Evolutionary conservation across 1,140 invertebrate genomes (phyloP).

Genomic region (Sminthurinus signatus): DNA sequence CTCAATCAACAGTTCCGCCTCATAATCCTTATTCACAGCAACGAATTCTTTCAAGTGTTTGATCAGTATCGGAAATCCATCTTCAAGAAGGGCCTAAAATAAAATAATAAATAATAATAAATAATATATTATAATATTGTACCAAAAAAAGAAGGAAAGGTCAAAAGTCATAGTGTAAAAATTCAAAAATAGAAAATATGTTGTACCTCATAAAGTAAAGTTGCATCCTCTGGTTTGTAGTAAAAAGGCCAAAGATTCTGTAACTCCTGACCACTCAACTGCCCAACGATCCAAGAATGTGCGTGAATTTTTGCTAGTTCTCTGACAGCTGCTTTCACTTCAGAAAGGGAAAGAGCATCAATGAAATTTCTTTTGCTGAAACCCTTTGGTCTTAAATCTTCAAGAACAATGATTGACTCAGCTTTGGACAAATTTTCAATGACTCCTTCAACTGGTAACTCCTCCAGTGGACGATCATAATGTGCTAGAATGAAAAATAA

Average conservation of each 20-base stretch:
- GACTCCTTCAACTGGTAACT: neutral
- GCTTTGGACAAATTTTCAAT: slow-evolving; percentile 1
- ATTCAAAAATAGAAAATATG: neutral
- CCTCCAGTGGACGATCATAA: neutral
- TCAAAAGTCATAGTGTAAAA: too few relatives aligned
- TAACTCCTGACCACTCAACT: neutral
- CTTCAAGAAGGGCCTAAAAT: neutral
- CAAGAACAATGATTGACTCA: slow-evolving; percentile 49
- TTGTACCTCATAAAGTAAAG: slow-evolving; percentile 6
- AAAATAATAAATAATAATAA: too few relatives aligned
- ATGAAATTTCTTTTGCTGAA: slow-evolving; percentile 57
- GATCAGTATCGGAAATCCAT: neutral
- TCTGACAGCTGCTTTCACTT: slow-evolving; percentile 58
- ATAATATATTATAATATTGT: too few relatives aligned
- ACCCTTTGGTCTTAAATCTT: slow-evolving; percentile 53
- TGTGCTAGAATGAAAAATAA: too few relatives aligned
- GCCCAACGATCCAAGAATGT: slow-evolving; percentile 47
- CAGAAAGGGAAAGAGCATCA: slow-evolving; percentile 57
- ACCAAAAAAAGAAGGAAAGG: too few relatives aligned
- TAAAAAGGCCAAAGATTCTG: neutral
- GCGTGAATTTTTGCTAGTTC: slow-evolving; percentile 64
- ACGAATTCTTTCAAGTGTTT: neutral
- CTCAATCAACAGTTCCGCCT: neutral
- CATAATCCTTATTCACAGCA: neutral
- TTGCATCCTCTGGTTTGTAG: neutral